Conservation (phyloP, 2,888 invertebrate genomes). For the Ormyrus nitidulus region DNA sequence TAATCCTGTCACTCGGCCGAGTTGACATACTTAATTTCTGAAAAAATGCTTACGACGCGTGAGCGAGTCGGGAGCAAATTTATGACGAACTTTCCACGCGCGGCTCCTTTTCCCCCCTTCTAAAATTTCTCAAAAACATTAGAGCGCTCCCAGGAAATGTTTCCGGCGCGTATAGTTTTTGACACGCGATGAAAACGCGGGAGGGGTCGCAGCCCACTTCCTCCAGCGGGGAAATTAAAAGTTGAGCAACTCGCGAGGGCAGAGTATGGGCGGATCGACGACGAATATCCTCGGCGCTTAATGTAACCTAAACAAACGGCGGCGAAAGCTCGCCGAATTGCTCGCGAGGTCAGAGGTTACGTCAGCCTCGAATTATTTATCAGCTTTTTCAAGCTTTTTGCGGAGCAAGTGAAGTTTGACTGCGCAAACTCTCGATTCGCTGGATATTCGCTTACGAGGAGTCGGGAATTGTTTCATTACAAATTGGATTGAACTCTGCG, state of each 20-base stretch:
- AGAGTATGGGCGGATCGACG: not conserved
- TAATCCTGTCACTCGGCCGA: no score
- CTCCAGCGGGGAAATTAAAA: not conserved
- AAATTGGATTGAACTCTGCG: slow-evolving; percentile 24
- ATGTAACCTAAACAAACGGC: not conserved
- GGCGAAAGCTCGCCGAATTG: not conserved
- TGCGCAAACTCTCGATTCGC: not conserved
- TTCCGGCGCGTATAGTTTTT: slow-evolving; percentile 7
- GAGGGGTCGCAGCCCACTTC: not conserved
- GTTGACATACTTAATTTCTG: no score
- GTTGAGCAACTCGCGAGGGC: not conserved
- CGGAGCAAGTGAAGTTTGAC: no score
- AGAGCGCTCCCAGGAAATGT: not conserved
- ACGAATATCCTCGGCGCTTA: no score
- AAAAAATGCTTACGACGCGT: no score
- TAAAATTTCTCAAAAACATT: slow-evolving; percentile 1
- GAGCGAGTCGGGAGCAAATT: no score
- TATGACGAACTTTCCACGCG: no score
- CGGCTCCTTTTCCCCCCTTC: no score
- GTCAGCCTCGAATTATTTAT: slow-evolving; percentile 32
- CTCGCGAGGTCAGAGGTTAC: not conserved
- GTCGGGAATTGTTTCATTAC: slow-evolving; percentile 11
- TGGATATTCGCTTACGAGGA: not conserved
- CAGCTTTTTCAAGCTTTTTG: slow-evolving; percentile 9
- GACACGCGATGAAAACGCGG: slow-evolving; percentile 3